These are phyloP conservation scores for Elymnias hypermnestra DNA, from an alignment of 1,140 invertebrate species.

Conservation along the genomic window DNA sequence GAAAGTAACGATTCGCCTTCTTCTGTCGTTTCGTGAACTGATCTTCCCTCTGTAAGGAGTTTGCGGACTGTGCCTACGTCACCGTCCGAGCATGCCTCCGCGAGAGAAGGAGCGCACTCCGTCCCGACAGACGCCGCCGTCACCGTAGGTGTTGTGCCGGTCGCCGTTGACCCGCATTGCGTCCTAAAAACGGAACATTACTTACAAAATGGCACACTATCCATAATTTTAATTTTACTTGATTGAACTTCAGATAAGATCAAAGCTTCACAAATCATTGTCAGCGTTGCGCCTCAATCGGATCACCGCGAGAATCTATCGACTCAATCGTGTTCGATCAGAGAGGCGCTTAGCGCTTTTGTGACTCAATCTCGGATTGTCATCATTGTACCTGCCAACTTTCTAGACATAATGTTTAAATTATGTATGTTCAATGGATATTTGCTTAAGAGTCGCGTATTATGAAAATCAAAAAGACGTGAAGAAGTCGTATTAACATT, in stretches of 20 bases:
- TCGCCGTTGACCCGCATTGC: conserved; percentile 61
- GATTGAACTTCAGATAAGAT: conserved; percentile 62
- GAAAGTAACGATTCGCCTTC: conserved; percentile 95
- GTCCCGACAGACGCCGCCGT: conserved; percentile 40
- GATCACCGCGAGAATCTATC: conserved; percentile 35
- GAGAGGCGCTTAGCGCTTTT: conserved; percentile 32
- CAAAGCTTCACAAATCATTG: conserved; percentile 69
- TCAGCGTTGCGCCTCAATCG: conserved; percentile 46
- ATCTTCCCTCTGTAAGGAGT: conserved; percentile 91
- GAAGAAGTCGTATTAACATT: too few species aligned
- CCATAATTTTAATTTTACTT: not conserved
- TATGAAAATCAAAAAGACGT: too few species aligned
- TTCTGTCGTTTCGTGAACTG: conserved; percentile 94
- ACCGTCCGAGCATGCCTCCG: conserved; percentile 94
- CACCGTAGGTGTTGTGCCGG: conserved; percentile 50
- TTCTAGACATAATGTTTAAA: conserved; percentile 12
- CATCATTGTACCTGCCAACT: conserved; percentile 31
- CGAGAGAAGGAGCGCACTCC: conserved; percentile 79
- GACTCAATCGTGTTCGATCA: conserved; percentile 41
- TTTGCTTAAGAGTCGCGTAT: too few species aligned
- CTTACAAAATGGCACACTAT: not conserved
- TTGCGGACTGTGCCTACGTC: conserved; percentile 93
- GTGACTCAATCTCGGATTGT: conserved; percentile 66
- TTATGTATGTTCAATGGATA: too few species aligned
- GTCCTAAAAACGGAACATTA: conserved; percentile 27